These are phyloP conservation scores for Notarius lentiginosus DNA, from an alignment of 2,113 vertebrate genomes.

Conservation along the genomic window DNA sequence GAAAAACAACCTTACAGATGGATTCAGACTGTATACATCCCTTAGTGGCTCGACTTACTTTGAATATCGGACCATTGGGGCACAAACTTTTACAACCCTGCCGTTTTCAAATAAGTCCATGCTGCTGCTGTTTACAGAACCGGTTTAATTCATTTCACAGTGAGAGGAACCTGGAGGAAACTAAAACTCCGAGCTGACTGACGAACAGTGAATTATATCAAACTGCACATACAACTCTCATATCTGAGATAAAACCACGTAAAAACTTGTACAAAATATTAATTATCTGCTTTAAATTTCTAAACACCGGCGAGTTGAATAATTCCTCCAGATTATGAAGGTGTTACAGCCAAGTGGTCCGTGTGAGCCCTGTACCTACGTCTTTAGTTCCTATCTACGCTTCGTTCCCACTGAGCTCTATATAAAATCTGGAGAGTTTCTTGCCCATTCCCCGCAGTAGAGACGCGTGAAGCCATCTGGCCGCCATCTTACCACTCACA, in stretches of 20 bases:
- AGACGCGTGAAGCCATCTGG: too few relatives aligned
- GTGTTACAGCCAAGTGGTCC: background rate
- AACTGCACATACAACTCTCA: background rate
- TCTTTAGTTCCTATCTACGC: background rate
- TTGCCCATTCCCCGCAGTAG: too few relatives aligned
- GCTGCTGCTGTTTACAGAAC: conserved; percentile 59
- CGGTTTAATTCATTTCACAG: background rate
- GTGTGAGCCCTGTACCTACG: too few relatives aligned
- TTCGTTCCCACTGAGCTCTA: background rate
- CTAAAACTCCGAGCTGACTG: background rate
- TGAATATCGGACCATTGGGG: conserved; percentile 97
- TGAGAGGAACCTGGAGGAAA: background rate
- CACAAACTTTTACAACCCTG: conserved; percentile 85
- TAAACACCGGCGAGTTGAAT: background rate
- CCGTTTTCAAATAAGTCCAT: conserved; percentile 85
- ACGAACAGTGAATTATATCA: background rate
- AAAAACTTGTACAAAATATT: too few relatives aligned
- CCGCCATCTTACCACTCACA: too few relatives aligned
- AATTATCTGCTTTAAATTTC: too few relatives aligned
- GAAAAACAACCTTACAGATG: background rate
- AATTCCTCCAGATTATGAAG: too few relatives aligned
- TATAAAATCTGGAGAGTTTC: too few relatives aligned
- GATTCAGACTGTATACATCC: background rate
- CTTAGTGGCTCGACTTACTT: conserved; percentile 79
- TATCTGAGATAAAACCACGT: background rate